These are phyloP conservation scores for Piaya cayana DNA, from an alignment of 2,113 vertebrate species.

Conservation along the genomic window DNA sequence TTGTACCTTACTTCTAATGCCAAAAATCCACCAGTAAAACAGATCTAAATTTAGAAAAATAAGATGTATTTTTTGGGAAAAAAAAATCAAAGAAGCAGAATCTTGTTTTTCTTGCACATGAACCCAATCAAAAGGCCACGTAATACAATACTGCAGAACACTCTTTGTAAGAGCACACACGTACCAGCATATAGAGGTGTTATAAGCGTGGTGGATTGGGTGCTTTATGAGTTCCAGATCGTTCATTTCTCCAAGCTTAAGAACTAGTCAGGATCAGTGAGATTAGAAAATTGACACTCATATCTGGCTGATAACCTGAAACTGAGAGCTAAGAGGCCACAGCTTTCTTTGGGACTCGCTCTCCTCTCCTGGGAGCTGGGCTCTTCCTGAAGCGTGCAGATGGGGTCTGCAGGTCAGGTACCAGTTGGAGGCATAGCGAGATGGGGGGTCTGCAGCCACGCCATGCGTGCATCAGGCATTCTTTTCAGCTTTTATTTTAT, in stretches of 20 bases:
- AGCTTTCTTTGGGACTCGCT: neutral
- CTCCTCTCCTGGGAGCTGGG: neutral
- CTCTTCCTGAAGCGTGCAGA: fast-evolving
- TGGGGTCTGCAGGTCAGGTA: neutral
- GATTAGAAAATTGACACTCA: neutral
- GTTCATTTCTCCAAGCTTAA: neutral
- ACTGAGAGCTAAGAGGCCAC: neutral
- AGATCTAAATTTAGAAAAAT: neutral
- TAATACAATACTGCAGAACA: neutral
- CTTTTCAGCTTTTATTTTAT: neutral
- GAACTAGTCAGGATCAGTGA: neutral
- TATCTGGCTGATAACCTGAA: neutral
- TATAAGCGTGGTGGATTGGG: neutral
- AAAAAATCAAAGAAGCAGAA: neutral
- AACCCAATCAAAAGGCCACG: neutral
- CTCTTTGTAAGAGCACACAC: neutral
- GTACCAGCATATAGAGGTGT: neutral
- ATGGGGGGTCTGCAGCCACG: neutral
- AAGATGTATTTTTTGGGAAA: neutral
- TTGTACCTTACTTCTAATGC: neutral
- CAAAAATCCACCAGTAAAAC: neutral
- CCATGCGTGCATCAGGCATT: neutral
- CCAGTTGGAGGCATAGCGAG: neutral
- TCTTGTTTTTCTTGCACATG: neutral
- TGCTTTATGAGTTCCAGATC: neutral